A percentile compares a stretch with the other conserved stretches of the same genome.
These are phyloP conservation scores for Cheilosia impressa DNA, from an alignment of 2,888 invertebrate species.

Conservation along the genomic window DNA sequence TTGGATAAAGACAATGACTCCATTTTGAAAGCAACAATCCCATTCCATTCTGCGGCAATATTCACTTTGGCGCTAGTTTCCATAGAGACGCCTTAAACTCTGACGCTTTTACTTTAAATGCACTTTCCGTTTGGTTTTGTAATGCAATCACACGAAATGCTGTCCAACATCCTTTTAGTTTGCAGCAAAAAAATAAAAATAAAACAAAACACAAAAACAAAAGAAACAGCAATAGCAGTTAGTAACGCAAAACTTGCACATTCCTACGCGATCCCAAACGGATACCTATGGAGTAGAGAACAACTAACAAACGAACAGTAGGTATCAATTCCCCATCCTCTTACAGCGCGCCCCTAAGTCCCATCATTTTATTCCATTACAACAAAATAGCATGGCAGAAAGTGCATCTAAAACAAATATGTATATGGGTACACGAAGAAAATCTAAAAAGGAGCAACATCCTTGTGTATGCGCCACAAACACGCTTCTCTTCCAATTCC, in stretches of 20 bases:
- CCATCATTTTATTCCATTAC: constrained; percentile 50
- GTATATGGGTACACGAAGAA: constrained; percentile 22
- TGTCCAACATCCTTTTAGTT: constrained; percentile 12
- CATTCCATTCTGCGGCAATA: constrained; percentile 4
- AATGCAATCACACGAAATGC: constrained; percentile 35
- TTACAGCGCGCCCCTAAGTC: neutral
- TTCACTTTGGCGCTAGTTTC: neutral
- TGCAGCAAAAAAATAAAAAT: neutral
- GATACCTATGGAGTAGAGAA: neutral
- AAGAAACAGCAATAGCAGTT: constrained; percentile 20
- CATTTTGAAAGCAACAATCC: neutral
- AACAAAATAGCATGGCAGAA: constrained; percentile 54
- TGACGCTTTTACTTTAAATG: constrained; percentile 20
- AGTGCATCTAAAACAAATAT: constrained; percentile 3
- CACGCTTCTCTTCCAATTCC: constrained; percentile 50
- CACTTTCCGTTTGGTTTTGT: constrained; percentile 26
- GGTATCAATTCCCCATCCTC: constrained; percentile 53
- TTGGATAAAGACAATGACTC: no score
- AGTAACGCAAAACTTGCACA: neutral
- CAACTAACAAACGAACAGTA: constrained; percentile 17
- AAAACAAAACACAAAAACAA: neutral
- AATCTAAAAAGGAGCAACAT: constrained; percentile 56
- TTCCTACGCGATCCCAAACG: constrained; percentile 8
- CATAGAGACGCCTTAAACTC: constrained; percentile 24
- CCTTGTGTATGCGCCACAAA: constrained; percentile 42